These are phyloP conservation scores for Drosophila melanica DNA, from an alignment of 1,140 invertebrate species.

Conservation along the genomic window DNA sequence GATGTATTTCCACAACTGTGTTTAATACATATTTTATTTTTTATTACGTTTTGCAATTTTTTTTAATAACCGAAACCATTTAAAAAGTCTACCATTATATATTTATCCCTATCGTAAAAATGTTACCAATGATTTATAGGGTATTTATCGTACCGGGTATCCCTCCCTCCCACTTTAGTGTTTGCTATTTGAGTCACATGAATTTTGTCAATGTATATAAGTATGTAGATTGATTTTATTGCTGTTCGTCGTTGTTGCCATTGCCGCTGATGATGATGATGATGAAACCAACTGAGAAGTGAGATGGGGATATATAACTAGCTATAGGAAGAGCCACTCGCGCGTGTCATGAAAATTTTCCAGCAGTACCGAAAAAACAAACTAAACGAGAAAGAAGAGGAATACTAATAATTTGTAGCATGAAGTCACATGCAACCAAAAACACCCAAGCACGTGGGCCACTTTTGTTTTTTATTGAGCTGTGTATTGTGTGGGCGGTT, in stretches of 20 bases:
- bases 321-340: slow-evolving; percentile 41
- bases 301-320: slow-evolving; percentile 17
- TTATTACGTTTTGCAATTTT: too few species aligned
- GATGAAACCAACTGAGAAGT: slow-evolving; percentile 42
- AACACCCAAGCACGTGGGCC: slow-evolving; percentile 53
- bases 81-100: too few species aligned
- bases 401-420: slow-evolving; percentile 41
- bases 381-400: slow-evolving; percentile 1
- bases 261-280: slow-evolving; percentile 42
- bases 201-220: slow-evolving; percentile 75
- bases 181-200: slow-evolving; percentile 65
- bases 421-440: slow-evolving; percentile 64
- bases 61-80: too few species aligned
- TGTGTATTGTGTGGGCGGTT: slow-evolving; percentile 10
- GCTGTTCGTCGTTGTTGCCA: slow-evolving; percentile 28
- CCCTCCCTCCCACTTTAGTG: not conserved
- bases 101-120: too few species aligned
- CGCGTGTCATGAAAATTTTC: slow-evolving; percentile 72
- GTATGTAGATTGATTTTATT: slow-evolving; percentile 75
- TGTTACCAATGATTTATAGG: slow-evolving; percentile 5
- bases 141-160: slow-evolving; percentile 13
- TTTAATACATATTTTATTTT: too few species aligned
- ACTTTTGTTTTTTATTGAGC: slow-evolving; percentile 27
- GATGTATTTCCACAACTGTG: too few species aligned
- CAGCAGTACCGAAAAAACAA: slow-evolving; percentile 32